Percentiles rank a stretch among this genome's conserved stretches.
These are phyloP conservation scores for Hirtodrosophila alboralis DNA, from an alignment of 2,888 invertebrate species.

Conservation along the genomic window DNA sequence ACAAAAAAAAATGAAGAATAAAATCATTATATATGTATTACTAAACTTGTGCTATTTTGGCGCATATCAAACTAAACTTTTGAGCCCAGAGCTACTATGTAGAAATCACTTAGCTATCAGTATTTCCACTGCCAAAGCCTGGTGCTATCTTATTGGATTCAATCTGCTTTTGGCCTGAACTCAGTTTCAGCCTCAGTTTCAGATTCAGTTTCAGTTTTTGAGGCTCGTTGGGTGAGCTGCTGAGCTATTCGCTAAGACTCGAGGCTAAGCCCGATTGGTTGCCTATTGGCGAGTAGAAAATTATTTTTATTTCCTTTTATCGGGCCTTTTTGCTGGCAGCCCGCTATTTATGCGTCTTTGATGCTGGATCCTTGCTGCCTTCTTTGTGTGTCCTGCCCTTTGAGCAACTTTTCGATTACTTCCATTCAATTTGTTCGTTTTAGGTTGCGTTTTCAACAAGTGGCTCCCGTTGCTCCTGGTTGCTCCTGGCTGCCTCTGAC, in stretches of 20 bases:
- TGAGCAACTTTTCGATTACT: slow-evolving; percentile 48
- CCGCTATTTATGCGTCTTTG: slow-evolving; percentile 50
- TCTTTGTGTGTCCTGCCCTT: slow-evolving; percentile 10
- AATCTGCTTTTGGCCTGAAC: slow-evolving; percentile 26
- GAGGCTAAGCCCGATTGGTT: slow-evolving; percentile 42
- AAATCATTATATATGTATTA: background rate
- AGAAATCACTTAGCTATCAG: slow-evolving; percentile 46
- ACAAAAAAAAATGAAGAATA: too few relatives aligned
- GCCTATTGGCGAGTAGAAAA: slow-evolving; percentile 38
- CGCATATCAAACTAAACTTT: slow-evolving; percentile 24
- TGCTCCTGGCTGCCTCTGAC: too few relatives aligned
- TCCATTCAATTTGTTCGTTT: slow-evolving; percentile 55
- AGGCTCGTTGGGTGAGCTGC: slow-evolving; percentile 19
- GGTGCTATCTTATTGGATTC: slow-evolving; percentile 37
- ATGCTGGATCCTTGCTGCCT: slow-evolving; percentile 19
- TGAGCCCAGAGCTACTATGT: slow-evolving; percentile 18
- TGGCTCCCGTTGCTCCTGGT: slow-evolving; percentile 10
- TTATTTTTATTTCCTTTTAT: slow-evolving; percentile 29
- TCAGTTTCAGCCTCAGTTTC: slow-evolving; percentile 2
- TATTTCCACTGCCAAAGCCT: slow-evolving; percentile 24
- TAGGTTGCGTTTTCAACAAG: slow-evolving; percentile 41
- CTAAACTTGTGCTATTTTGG: background rate
- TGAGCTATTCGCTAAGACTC: slow-evolving; percentile 40
- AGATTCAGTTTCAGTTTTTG: background rate
- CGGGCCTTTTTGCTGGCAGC: slow-evolving; percentile 15